These are phyloP conservation scores for Protobothrops flavoviridis DNA, from an alignment of 2,113 vertebrate species.

Conservation along the genomic window DNA sequence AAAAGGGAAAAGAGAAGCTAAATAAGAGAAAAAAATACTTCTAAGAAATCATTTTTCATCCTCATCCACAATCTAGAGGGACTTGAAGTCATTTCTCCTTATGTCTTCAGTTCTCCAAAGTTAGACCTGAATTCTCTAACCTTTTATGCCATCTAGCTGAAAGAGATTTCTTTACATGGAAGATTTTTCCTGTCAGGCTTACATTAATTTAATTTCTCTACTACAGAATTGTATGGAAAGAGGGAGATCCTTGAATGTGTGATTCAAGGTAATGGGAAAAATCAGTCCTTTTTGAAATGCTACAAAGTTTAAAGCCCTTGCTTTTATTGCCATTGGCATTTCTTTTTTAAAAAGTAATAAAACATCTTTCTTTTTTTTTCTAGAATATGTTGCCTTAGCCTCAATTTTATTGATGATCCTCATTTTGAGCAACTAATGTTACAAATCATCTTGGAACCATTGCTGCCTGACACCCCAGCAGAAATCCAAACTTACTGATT, in stretches of 20 bases:
- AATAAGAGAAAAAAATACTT: neutral
- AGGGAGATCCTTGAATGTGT: neutral
- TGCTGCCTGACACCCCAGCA: neutral
- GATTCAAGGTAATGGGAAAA: neutral
- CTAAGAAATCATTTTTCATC: neutral
- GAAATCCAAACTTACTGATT: neutral
- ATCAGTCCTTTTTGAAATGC: neutral
- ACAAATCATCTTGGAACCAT: neutral
- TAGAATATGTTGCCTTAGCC: neutral
- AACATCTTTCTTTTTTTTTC: neutral
- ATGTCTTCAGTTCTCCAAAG: neutral
- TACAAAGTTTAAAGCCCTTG: neutral
- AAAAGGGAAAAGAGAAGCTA: neutral
- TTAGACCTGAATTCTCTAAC: neutral
- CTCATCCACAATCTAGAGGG: neutral
- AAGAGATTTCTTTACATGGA: neutral
- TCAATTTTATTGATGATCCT: neutral
- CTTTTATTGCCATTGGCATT: neutral
- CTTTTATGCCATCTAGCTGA: neutral
- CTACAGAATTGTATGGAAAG: neutral
- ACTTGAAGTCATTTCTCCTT: neutral
- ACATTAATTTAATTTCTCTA: neutral
- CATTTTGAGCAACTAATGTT: neutral
- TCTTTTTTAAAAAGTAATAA: neutral
- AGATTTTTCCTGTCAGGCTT: neutral